Conservation (phyloP, 1,140 invertebrate genomes). For the Anthonomus grandis region DNA sequence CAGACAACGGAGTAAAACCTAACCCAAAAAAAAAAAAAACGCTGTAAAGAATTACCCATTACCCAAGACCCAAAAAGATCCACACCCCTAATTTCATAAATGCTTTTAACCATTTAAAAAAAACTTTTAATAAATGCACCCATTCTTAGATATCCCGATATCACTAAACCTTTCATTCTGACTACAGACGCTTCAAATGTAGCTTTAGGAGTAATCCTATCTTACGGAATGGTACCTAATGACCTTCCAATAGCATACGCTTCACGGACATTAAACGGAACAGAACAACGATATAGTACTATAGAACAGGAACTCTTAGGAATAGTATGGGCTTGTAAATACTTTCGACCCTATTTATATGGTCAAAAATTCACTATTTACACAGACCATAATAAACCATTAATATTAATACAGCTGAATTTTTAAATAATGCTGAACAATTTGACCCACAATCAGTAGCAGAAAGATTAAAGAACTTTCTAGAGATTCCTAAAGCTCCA, state of each 20-base stretch:
- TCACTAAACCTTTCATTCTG: background rate
- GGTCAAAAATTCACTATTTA: constrained; percentile 47
- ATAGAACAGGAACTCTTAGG: constrained; percentile 52
- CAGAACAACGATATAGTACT: too few species aligned
- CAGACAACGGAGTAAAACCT: background rate
- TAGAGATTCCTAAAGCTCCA: too few species aligned
- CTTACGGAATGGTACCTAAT: constrained; percentile 40
- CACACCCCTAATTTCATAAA: background rate
- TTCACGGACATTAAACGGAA: background rate
- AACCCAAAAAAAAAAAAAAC: constrained; percentile 1
- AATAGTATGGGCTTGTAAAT: constrained; percentile 46
- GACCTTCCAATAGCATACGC: constrained; percentile 41
- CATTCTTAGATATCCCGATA: constrained; percentile 30
- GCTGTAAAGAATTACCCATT: constrained; percentile 15
- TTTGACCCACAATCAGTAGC: too few species aligned
- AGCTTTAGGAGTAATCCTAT: too few species aligned
- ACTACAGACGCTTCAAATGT: background rate
- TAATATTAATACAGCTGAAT: constrained; percentile 34
- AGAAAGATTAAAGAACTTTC: background rate
- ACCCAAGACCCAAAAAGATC: constrained; percentile 31
- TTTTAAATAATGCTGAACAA: too few species aligned
- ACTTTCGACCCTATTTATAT: constrained; percentile 46
- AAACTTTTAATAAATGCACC: constrained; percentile 38
- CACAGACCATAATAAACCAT: constrained; percentile 51
- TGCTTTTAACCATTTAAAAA: background rate